Conservation (phyloP, 2,113 vertebrate genomes). For the Calypte anna region DNA sequence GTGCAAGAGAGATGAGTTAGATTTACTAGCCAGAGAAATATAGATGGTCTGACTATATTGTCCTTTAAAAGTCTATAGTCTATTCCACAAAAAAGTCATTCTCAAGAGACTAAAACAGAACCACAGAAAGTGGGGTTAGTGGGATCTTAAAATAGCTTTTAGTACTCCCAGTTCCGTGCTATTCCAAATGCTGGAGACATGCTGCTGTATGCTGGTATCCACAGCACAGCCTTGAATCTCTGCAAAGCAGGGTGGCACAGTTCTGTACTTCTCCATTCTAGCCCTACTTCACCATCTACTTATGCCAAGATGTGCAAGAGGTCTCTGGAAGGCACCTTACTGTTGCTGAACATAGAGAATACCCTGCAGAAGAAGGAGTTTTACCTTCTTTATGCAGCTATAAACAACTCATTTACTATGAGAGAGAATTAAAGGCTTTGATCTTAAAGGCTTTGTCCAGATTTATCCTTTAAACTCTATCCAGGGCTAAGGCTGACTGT, state of each 20-base stretch:
- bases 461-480: not conserved
- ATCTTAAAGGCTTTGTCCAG: not conserved
- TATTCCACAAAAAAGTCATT: not conserved
- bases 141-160: not conserved
- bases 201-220: not conserved
- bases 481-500: not conserved
- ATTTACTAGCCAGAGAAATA: not conserved
- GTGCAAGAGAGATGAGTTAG: not conserved
- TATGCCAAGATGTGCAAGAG: not conserved
- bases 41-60: not conserved
- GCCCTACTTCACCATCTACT: not conserved
- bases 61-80: not conserved
- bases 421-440: not conserved
- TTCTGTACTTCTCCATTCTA: not conserved
- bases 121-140: not conserved
- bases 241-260: rapidly evolving
- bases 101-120: not conserved
- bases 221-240: not conserved
- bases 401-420: rapidly evolving
- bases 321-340: not conserved
- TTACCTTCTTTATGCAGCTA: not conserved
- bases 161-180: not conserved
- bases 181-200: not conserved
- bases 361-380: not conserved
- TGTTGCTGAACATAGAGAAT: not conserved